Percentiles rank a stretch among this genome's conserved stretches.
phyloP scores from a whole-genome alignment of 2,113 vertebrate genomes.

The Mesocricetus auratus region DNA sequence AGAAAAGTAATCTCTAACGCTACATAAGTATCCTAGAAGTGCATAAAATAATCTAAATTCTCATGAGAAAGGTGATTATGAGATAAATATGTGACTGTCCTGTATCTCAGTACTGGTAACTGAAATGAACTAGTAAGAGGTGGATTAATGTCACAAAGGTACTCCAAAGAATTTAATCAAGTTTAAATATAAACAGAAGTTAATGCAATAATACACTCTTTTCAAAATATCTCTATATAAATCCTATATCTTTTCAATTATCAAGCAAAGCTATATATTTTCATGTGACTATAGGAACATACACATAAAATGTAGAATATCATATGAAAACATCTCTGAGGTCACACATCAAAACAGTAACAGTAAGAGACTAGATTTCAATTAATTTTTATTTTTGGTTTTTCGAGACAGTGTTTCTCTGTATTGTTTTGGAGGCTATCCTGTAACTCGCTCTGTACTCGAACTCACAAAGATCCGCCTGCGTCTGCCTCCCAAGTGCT shows the following conservation, averaged over 20 bases:
- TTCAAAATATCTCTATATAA: background rate
- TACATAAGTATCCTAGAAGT: background rate
- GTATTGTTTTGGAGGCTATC: too few species aligned
- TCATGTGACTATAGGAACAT: background rate
- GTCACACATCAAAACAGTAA: background rate
- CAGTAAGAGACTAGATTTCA: background rate
- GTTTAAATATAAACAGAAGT: constrained; percentile 45
- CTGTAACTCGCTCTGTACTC: too few species aligned
- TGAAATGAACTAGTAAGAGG: constrained; percentile 26
- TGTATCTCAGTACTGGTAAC: background rate
- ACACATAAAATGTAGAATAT: background rate
- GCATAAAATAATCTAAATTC: background rate
- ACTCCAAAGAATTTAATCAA: background rate
- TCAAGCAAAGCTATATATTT: background rate
- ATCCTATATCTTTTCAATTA: constrained; percentile 14
- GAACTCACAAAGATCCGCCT: too few species aligned
- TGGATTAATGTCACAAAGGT: background rate
- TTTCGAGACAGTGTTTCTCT: too few species aligned
- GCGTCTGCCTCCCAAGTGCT: too few species aligned
- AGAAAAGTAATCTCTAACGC: background rate
- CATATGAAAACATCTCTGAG: background rate
- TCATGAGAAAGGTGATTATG: background rate
- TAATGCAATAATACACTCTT: background rate
- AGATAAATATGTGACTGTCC: background rate
- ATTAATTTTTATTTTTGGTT: too few species aligned